These are phyloP conservation scores for Teinopalpus imperialis DNA, from an alignment of 2,888 invertebrate genomes.

Conservation along the genomic window DNA sequence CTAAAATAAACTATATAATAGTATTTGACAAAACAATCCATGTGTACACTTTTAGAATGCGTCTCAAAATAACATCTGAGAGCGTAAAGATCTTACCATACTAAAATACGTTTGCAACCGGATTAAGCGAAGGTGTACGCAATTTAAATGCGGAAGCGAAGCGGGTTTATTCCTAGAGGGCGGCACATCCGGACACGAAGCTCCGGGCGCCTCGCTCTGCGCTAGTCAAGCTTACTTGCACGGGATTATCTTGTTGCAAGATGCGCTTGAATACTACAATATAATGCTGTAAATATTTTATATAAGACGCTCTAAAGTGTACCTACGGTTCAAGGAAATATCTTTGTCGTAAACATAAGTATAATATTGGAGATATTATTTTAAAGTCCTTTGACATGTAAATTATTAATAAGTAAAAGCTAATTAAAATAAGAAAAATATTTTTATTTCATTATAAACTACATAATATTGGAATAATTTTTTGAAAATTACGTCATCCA, in stretches of 20 bases:
- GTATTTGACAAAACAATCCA: no score
- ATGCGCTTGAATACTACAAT: slow-evolving; percentile 37
- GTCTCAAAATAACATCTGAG: slow-evolving; percentile 26
- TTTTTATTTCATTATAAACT: no score
- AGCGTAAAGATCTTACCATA: slow-evolving; percentile 28
- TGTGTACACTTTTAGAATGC: no score
- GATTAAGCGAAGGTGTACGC: slow-evolving; percentile 37
- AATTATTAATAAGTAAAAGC: no score
- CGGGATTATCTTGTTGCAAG: slow-evolving; percentile 46
- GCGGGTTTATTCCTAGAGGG: slow-evolving; percentile 45
- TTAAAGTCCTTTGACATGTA: no score
- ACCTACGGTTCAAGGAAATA: slow-evolving; percentile 9
- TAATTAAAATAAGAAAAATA: no score
- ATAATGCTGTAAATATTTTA: slow-evolving; percentile 36
- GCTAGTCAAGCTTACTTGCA: slow-evolving; percentile 40
- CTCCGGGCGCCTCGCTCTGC: slow-evolving; percentile 26
- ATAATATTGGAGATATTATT: neutral
- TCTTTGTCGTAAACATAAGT: slow-evolving; percentile 3
- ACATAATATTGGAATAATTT: no score
- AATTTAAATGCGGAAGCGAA: slow-evolving; percentile 63
- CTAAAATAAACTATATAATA: no score
- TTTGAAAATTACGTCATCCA: no score
- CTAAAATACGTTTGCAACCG: slow-evolving; percentile 31
- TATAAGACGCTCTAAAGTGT: slow-evolving; percentile 10
- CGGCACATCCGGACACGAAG: slow-evolving; percentile 37